Evolutionary conservation across 2,888 invertebrate genomes (phyloP), one percentile per base, ranked within the genome.

Genomic region (Perizoma affinitatum): DNA sequence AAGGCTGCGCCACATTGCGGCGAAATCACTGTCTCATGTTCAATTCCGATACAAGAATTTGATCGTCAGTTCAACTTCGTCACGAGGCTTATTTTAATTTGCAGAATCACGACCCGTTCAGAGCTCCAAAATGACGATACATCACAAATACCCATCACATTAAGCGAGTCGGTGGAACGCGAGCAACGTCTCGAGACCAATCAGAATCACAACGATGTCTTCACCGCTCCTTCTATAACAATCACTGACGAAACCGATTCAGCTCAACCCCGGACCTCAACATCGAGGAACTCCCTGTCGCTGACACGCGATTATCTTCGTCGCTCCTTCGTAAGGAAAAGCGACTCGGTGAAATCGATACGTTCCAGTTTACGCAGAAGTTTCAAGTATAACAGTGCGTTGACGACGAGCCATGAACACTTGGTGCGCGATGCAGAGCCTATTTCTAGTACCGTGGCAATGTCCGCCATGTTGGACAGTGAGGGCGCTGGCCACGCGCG

Each of bases 401-500:
- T 90, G 58, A 87, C 88, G 0, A 88, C 85, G 3, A 94, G 94
- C 69, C 93, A 94, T 48, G 94, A 95, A 71, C 93, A 93, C 53
- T 80, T 95, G 66, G 94, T 95, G 5, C 90, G 94, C 35, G 93
- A 93, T 1, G 94, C 92, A 0, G 94, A 94, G 41, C 95, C 95
- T 0, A 94, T 94, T n/a, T 91, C 92, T 0, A 88, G 79, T 35
- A 92, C 92, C 0, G 90, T 90, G 0, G 88, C 90, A 0, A 85
- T 91, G 89, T 94, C 94, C 5, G 82, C 84, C 56, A 82, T 89
- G 78, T 60, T 83, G 66, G 79, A 78, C 11, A 79, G 85, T 74
- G 79, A 84, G 80, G 65, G 67, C 9, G 42, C 87, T 75, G 35
- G 79, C 7, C 74, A 80, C 54, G 71, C 84, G 4, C 79, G 84